Conservation (phyloP, 2,797 vertebrate genomes). For the Chaunax sp. region DNA sequence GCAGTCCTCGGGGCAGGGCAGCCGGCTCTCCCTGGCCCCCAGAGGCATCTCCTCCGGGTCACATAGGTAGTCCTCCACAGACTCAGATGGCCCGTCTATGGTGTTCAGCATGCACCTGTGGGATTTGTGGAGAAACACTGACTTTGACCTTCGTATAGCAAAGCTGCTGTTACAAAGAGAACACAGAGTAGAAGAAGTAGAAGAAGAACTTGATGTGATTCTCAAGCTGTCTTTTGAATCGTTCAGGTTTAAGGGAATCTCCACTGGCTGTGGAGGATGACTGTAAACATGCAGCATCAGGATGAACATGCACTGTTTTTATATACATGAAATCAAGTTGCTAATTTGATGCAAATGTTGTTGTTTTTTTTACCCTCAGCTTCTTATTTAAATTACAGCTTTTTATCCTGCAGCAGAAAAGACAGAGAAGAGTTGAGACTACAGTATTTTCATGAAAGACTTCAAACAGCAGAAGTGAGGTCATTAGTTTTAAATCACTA, state of each 20-base stretch:
- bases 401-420: constrained; percentile 2
- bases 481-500: background rate
- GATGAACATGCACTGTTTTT: background rate
- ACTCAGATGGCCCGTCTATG: constrained; percentile 93
- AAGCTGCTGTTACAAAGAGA: background rate
- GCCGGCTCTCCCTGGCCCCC: constrained; percentile 90
- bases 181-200: background rate
- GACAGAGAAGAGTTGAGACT: background rate
- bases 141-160: constrained; percentile 16
- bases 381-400: background rate
- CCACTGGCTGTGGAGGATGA: no score
- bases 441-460: constrained; percentile 5
- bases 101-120: constrained; percentile 97
- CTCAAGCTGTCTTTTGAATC: background rate
- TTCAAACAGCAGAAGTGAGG: background rate
- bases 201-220: background rate
- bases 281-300: background rate
- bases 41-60: constrained; percentile 98
- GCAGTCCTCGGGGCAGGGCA: constrained; percentile 96
- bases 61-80: constrained; percentile 96
- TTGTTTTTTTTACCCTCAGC: no score
- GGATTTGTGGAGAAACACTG: constrained; percentile 20
- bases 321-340: background rate
- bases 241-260: background rate
- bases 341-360: background rate